Evolutionary conservation across 2,113 vertebrate genomes (phyloP).

Genomic region (Nestor notabilis): DNA sequence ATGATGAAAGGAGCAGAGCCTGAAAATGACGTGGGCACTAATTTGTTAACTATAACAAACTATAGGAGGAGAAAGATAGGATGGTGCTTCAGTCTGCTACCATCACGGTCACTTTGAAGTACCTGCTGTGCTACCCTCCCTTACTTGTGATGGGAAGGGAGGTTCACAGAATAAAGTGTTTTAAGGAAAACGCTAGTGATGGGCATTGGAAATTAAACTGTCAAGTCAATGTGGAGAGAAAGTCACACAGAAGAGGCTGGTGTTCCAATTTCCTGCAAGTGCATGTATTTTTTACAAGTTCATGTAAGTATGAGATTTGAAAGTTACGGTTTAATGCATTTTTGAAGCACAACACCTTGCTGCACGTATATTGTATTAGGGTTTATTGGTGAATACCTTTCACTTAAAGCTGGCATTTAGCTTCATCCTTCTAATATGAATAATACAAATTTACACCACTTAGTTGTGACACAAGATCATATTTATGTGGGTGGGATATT

Average conservation of each 20-base stretch:
- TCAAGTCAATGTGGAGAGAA: not conserved
- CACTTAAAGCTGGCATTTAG: not conserved
- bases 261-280: not conserved
- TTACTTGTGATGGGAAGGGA: not conserved
- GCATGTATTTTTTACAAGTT: not conserved
- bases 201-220: not conserved
- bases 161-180: not conserved
- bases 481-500: not conserved
- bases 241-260: not conserved
- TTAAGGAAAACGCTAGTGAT: not conserved
- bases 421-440: not conserved
- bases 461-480: not conserved
- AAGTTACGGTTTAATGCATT: not conserved
- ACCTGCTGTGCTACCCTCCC: not conserved
- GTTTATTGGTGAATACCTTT: not conserved
- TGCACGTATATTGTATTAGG: accelerated
- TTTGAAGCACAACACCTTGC: not conserved
- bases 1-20: not conserved
- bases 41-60: not conserved
- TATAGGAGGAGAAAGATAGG: not conserved
- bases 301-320: not conserved
- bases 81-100: not conserved
- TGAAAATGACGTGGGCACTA: not conserved
- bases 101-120: not conserved
- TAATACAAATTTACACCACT: not conserved